Evolutionary conservation across 1,140 invertebrate genomes (phyloP).

Genomic region (Metaphire vulgaris): DNA sequence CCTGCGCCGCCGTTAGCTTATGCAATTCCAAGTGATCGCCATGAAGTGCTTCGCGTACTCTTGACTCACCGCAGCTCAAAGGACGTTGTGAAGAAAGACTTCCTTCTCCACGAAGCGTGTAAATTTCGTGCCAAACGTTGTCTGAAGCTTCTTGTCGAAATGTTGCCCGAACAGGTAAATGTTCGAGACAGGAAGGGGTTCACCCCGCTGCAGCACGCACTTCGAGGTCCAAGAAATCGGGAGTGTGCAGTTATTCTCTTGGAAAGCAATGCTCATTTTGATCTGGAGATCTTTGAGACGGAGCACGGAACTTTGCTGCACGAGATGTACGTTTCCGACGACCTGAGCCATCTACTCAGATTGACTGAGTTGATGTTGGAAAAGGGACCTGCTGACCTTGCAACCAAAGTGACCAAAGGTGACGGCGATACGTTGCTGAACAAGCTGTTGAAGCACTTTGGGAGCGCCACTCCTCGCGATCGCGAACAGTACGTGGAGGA

Average conservation of each 20-base stretch:
- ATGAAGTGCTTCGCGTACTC: conserved; percentile 26
- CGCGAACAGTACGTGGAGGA: conserved; percentile 27
- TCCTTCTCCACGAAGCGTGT: conserved; percentile 29
- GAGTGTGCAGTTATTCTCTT: conserved; percentile 29
- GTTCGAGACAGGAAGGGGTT: conserved; percentile 26
- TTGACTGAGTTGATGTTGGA: conserved; percentile 30
- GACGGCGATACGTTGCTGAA: conserved; percentile 30
- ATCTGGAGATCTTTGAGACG: conserved; percentile 29
- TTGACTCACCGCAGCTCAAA: conserved; percentile 28
- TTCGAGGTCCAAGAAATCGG: conserved; percentile 24
- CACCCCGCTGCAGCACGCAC: conserved; percentile 30
- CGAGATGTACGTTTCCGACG: conserved; percentile 29
- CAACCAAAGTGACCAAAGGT: conserved; percentile 24
- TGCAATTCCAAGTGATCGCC: conserved; percentile 30
- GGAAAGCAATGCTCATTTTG: conserved; percentile 26
- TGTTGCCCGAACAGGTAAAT: conserved; percentile 30
- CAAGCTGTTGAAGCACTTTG: conserved; percentile 30
- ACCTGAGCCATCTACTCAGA: conserved; percentile 20
- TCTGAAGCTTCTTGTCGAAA: conserved; percentile 29
- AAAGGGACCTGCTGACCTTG: conserved; percentile 28
- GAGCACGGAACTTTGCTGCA: conserved; percentile 27
- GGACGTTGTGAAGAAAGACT: conserved; percentile 29
- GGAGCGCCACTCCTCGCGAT: conserved; percentile 26
- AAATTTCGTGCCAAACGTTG: conserved; percentile 29
- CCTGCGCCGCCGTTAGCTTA: conserved; percentile 24